phyloP scores from a whole-genome alignment of 2,113 vertebrate species.

The Salvelinus namaycush region DNA sequence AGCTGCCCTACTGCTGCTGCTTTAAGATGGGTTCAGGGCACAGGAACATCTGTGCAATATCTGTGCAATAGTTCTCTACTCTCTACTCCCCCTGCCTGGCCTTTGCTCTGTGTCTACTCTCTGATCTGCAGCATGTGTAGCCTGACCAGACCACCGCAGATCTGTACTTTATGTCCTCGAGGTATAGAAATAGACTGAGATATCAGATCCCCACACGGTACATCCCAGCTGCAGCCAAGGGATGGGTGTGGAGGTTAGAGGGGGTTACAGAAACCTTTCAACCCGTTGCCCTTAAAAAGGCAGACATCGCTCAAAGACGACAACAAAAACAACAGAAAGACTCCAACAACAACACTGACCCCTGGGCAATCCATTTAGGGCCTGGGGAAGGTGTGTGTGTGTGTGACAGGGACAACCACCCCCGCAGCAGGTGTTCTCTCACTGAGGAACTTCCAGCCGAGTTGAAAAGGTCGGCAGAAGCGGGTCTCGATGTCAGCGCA shows the following conservation, averaged over 20 bases:
- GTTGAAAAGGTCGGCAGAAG: too few relatives aligned
- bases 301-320: not conserved
- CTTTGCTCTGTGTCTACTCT: too few relatives aligned
- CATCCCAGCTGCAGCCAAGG: not conserved
- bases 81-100: too few relatives aligned
- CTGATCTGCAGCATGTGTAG: too few relatives aligned
- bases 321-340: not conserved
- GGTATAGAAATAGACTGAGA: conserved; percentile 8
- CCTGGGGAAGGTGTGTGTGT: not conserved
- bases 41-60: conserved; percentile 22
- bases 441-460: too few relatives aligned
- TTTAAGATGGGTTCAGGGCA: conserved; percentile 40
- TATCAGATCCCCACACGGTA: not conserved
- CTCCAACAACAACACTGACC: not conserved
- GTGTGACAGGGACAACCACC: not conserved
- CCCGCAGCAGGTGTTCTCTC: too few relatives aligned
- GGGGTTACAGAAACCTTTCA: not conserved
- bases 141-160: too few relatives aligned
- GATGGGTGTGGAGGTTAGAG: not conserved
- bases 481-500: conserved; percentile 13
- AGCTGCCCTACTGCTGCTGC: conserved; percentile 28
- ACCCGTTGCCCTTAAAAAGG: not conserved
- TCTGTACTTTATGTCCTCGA: not conserved
- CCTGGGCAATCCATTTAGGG: not conserved
- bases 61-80: too few relatives aligned